These are phyloP conservation scores for Halichondria panicea DNA, from an alignment of 37 sponge, comb jelly and placozoan genomes.

Conservation along the genomic window DNA sequence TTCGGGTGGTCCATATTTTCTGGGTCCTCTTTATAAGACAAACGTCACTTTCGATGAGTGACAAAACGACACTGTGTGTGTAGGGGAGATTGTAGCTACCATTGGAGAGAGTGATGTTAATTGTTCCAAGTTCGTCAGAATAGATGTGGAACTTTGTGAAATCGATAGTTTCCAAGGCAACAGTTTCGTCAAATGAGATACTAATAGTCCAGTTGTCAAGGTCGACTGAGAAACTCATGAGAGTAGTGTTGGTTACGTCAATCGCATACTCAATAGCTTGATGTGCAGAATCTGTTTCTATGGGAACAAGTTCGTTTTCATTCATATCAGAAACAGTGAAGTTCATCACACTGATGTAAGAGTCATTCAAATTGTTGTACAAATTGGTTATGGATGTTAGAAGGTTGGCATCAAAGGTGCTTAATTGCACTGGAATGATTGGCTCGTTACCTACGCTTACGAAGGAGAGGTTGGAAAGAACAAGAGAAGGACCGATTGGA, in stretches of 20 bases:
- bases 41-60: conserved; percentile 59
- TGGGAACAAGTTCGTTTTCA: conserved; percentile 61
- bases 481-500: conserved; percentile 22
- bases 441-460: conserved; percentile 29
- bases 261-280: conserved; percentile 38
- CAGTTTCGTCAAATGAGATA: conserved; percentile 83
- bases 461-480: conserved; percentile 28
- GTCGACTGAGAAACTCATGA: conserved; percentile 85
- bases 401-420: conserved; percentile 62
- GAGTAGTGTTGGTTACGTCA: conserved; percentile 65
- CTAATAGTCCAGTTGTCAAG: conserved; percentile 67
- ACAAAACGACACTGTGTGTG: conserved; percentile 60
- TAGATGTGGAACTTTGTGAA: conserved; percentile 64
- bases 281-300: conserved; percentile 46
- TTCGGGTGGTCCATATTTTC: conserved; percentile 59
- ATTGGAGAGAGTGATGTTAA: conserved; percentile 67
- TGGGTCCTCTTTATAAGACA: conserved; percentile 75
- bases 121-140: conserved; percentile 65
- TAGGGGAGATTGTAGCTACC: conserved; percentile 58
- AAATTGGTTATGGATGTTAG: conserved; percentile 71
- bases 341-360: conserved; percentile 63
- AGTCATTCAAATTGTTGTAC: conserved; percentile 69
- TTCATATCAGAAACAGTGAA: conserved; percentile 79
- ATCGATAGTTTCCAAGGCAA: conserved; percentile 64
- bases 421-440: conserved; percentile 36